A percentile compares a stretch with the other conserved stretches of the same genome.
Conservation (phyloP, 2,113 vertebrate species). For the Martes martes region DNA sequence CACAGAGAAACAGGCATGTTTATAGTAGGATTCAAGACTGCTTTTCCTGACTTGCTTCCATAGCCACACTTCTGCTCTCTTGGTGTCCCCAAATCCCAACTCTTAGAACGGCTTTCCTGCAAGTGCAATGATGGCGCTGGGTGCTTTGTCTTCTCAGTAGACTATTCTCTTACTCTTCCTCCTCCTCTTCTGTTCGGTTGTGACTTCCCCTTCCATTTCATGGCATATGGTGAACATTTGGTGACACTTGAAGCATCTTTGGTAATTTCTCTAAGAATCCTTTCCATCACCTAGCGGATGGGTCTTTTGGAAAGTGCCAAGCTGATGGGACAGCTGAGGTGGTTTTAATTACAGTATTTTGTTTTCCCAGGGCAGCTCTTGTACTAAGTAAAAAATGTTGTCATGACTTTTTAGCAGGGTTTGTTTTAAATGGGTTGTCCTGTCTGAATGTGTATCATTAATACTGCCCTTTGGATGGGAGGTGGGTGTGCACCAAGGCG, state of each 20-base stretch:
- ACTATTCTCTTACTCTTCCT: neutral
- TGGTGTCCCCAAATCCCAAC: conserved; percentile 1
- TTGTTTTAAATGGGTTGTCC: neutral
- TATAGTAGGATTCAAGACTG: neutral
- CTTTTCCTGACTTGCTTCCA: neutral
- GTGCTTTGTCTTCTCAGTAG: conserved; percentile 39
- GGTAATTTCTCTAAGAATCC: conserved; percentile 33
- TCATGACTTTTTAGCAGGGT: neutral
- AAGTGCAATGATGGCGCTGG: neutral
- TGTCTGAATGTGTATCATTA: neutral
- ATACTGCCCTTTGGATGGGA: neutral
- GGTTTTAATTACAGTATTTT: neutral
- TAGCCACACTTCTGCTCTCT: conserved; percentile 7
- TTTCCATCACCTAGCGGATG: neutral
- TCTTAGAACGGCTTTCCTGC: neutral
- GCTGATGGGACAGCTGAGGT: neutral
- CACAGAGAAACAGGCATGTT: neutral
- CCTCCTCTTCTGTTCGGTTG: conserved; percentile 7
- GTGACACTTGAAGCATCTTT: neutral
- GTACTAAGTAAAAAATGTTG: neutral
- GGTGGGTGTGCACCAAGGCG: neutral
- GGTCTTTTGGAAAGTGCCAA: neutral
- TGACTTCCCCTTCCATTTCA: neutral
- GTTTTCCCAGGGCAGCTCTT: neutral
- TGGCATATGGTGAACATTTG: neutral